Conservation (phyloP, 2,113 vertebrate genomes). For the Nesogale talazaci region DNA sequence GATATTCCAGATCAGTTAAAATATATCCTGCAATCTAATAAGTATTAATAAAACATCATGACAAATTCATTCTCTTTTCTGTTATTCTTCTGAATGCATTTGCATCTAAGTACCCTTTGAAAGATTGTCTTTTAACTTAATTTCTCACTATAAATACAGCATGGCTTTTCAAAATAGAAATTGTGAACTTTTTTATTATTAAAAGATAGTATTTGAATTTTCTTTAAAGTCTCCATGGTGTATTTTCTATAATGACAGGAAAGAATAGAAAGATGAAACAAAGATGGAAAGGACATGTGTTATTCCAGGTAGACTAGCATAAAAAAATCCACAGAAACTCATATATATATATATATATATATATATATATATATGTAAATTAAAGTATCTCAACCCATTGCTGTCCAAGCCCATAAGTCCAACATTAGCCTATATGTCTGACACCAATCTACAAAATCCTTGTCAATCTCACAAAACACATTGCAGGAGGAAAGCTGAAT, state of each 20-base stretch:
- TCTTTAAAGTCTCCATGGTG: not conserved
- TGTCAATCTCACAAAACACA: too few species aligned
- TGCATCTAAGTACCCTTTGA: not conserved
- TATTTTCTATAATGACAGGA: not conserved
- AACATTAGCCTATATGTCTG: too few species aligned
- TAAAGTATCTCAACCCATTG: too few species aligned
- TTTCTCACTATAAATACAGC: not conserved
- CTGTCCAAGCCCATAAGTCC: too few species aligned
- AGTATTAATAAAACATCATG: constrained; percentile 33
- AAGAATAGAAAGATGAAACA: too few species aligned
- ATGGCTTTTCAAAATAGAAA: not conserved
- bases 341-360: too few species aligned
- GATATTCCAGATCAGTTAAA: not conserved
- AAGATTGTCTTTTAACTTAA: not conserved
- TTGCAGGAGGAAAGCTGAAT: too few species aligned
- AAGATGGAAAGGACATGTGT: too few species aligned
- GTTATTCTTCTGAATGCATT: not conserved
- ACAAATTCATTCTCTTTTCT: not conserved
- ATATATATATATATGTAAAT: too few species aligned
- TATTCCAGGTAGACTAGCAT: too few species aligned
- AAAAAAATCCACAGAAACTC: too few species aligned
- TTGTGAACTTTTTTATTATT: not conserved
- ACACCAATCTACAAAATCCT: too few species aligned
- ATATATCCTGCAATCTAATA: not conserved
- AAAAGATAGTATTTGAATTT: not conserved